A percentile compares a stretch with the other conserved stretches of the same genome.
These are phyloP conservation scores for Mormoops blainvillei DNA, from an alignment of 2,113 vertebrate species.

Conservation along the genomic window DNA sequence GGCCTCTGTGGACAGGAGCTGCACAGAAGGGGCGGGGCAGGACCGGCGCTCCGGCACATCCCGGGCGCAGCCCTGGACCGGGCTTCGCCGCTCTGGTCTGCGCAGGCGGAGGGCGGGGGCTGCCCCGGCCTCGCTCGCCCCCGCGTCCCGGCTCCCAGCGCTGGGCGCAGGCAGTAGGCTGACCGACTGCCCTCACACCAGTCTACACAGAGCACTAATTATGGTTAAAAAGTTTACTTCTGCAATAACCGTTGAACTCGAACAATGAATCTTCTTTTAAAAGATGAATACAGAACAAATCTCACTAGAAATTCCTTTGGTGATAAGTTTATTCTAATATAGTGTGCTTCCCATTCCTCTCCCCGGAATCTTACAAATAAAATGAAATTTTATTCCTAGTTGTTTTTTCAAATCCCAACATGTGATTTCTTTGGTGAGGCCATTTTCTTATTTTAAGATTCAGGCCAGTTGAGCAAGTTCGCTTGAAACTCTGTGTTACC, in stretches of 20 bases:
- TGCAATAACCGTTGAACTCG: background rate
- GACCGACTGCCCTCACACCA: background rate
- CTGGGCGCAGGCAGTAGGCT: background rate
- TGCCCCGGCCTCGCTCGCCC: background rate
- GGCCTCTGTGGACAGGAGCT: background rate
- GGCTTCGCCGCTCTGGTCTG: background rate
- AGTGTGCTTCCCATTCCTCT: background rate
- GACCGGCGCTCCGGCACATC: background rate
- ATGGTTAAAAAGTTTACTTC: background rate
- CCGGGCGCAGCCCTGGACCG: background rate
- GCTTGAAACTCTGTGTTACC: background rate
- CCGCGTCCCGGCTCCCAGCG: background rate
- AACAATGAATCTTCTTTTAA: background rate
- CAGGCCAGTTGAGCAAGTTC: background rate
- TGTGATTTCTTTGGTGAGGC: background rate
- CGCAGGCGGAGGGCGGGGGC: background rate
- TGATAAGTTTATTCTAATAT: background rate
- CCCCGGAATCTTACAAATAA: background rate
- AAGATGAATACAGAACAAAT: background rate
- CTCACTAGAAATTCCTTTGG: background rate
- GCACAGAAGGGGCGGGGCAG: background rate
- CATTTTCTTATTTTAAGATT: background rate
- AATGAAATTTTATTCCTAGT: background rate
- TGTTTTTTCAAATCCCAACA: background rate
- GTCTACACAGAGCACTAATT: background rate